Evolutionary conservation across 1,140 invertebrate species (phyloP).

Genomic region (Pinna nobilis): DNA sequence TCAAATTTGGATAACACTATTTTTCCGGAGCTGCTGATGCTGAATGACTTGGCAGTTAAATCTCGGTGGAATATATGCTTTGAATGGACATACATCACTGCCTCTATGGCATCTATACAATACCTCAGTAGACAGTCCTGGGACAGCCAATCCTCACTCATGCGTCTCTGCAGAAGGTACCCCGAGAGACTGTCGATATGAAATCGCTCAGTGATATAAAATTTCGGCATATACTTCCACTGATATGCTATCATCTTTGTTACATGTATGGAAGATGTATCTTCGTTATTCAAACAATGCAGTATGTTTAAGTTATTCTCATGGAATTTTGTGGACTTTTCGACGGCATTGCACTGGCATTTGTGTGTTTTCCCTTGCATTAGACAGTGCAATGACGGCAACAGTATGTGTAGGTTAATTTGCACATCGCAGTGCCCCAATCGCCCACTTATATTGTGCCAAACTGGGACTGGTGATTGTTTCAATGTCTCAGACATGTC

Average conservation of each 20-base stretch:
- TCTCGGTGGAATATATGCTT: slow-evolving; percentile 28
- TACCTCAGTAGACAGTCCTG: background rate
- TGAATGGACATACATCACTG: slow-evolving; percentile 19
- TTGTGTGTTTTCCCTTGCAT: slow-evolving; percentile 24
- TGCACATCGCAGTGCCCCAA: no score
- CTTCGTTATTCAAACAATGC: slow-evolving; percentile 2
- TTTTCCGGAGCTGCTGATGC: background rate
- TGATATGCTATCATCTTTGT: slow-evolving; percentile 27
- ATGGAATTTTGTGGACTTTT: slow-evolving; percentile 12
- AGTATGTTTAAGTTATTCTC: slow-evolving; percentile 24
- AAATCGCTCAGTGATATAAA: slow-evolving; percentile 25
- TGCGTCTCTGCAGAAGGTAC: slow-evolving; percentile 11
- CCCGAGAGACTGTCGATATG: slow-evolving; percentile 1
- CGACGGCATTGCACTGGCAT: slow-evolving; percentile 1
- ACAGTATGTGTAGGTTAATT: slow-evolving; percentile 23
- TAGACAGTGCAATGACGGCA: slow-evolving; percentile 27
- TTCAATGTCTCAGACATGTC: no score
- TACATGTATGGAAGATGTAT: slow-evolving; percentile 19
- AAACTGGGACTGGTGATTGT: no score
- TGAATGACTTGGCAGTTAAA: slow-evolving; percentile 20
- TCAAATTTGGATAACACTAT: slow-evolving; percentile 14
- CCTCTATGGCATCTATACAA: slow-evolving; percentile 20
- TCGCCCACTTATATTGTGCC: no score
- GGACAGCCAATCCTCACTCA: slow-evolving; percentile 6
- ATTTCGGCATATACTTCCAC: slow-evolving; percentile 21